These are phyloP conservation scores for Spea bombifrons DNA, from an alignment of 2,113 vertebrate species.

Conservation along the genomic window DNA sequence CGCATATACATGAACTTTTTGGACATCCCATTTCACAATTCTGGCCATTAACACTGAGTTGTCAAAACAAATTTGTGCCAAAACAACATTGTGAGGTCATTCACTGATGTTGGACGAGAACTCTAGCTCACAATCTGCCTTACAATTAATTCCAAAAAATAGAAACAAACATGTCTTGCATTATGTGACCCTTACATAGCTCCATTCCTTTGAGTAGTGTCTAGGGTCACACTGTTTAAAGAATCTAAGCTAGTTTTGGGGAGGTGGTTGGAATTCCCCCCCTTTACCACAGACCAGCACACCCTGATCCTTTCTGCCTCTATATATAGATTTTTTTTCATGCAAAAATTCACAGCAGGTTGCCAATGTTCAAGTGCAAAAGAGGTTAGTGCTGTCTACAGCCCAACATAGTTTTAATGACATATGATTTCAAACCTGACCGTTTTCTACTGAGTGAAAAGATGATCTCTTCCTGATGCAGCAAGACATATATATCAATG, in stretches of 20 bases:
- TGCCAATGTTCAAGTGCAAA: slow-evolving; percentile 8
- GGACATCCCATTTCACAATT: no score
- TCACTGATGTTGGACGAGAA: no score
- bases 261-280: no score
- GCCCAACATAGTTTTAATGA: slow-evolving; percentile 9
- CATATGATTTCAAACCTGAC: slow-evolving; percentile 24
- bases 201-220: no score
- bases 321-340: slow-evolving; percentile 6
- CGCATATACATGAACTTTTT: no score
- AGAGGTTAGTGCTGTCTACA: slow-evolving; percentile 13
- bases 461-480: slow-evolving; percentile 60
- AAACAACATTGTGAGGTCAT: no score
- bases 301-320: neutral
- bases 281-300: no score
- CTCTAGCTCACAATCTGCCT: no score
- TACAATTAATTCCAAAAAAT: neutral
- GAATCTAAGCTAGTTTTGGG: no score
- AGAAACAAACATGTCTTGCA: slow-evolving; percentile 26
- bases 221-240: no score
- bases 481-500: slow-evolving; percentile 58
- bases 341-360: slow-evolving; percentile 9
- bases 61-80: no score
- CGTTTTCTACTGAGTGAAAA: slow-evolving; percentile 57
- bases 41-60: no score
- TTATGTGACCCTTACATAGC: neutral